Percentiles rank a stretch among this genome's conserved stretches.
phyloP scores from a whole-genome alignment of 2,797 vertebrate genomes.

The Myiotriccus ornatus region DNA sequence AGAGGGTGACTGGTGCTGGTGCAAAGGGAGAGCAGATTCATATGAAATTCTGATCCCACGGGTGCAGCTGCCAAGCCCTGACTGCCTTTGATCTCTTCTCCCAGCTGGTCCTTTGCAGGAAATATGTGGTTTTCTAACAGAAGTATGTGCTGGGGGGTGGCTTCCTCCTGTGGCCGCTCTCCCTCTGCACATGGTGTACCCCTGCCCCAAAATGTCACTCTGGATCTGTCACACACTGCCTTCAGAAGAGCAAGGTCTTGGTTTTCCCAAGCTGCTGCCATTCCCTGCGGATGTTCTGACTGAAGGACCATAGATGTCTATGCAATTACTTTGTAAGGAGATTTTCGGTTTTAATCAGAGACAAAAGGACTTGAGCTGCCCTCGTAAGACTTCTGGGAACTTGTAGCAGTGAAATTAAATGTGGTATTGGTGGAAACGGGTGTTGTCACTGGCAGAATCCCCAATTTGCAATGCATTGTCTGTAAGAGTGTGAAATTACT shows the following conservation, averaged over 20 bases:
- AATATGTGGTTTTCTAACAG: background rate
- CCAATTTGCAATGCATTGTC: background rate
- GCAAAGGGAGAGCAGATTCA: fast-evolving
- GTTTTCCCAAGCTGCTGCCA: background rate
- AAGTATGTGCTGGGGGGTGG: background rate
- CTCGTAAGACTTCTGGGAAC: background rate
- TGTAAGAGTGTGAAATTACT: background rate
- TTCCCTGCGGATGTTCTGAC: background rate
- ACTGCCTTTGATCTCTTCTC: background rate
- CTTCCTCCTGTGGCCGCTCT: background rate
- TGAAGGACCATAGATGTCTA: background rate
- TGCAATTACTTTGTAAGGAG: background rate
- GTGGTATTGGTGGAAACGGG: background rate
- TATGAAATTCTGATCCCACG: background rate
- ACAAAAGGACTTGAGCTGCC: background rate
- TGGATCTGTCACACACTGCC: background rate
- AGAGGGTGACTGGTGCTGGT: background rate
- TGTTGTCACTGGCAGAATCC: background rate
- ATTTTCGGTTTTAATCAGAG: background rate
- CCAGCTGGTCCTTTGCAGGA: conserved; percentile 1
- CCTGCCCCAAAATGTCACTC: background rate
- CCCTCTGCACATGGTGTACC: background rate
- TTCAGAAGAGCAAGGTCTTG: background rate
- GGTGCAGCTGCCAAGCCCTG: background rate
- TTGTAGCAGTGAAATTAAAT: background rate